Evolutionary conservation across 2,888 invertebrate species (phyloP).

Genomic region (Andrena haemorrhoa): DNA sequence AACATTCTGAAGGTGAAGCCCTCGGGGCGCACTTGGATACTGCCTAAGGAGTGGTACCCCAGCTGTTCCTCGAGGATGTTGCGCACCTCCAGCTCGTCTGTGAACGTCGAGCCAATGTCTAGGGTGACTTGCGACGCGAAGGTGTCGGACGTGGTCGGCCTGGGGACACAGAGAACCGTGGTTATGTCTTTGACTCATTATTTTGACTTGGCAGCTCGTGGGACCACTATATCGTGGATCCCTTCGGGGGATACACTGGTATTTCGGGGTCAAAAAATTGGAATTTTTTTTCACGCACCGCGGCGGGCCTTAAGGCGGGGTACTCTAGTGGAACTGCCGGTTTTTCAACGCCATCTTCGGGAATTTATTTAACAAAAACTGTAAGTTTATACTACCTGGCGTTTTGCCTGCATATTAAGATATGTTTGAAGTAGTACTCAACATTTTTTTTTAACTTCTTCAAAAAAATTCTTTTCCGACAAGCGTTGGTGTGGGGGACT

Average conservation of each 20-base stretch:
- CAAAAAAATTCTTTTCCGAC: no score
- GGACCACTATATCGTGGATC: background rate
- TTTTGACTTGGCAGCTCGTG: background rate
- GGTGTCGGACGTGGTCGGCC: constrained; percentile 86
- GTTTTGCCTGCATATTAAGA: no score
- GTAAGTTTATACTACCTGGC: no score
- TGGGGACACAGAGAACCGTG: constrained; percentile 79
- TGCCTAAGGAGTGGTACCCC: constrained; percentile 86
- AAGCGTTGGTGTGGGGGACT: no score
- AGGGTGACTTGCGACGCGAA: constrained; percentile 89
- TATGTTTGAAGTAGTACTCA: no score
- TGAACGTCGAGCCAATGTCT: constrained; percentile 89
- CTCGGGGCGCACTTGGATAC: constrained; percentile 86
- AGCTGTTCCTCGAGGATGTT: constrained; percentile 87
- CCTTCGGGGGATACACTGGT: background rate
- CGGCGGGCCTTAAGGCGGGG: no score
- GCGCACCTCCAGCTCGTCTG: constrained; percentile 86
- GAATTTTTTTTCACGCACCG: no score
- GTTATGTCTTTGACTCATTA: background rate
- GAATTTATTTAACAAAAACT: no score
- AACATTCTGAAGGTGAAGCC: constrained; percentile 88
- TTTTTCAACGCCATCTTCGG: no score
- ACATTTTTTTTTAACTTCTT: no score
- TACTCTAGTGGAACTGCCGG: no score
- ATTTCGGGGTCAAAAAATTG: no score